A percentile compares a stretch with the other conserved stretches of the same genome.
Conservation (phyloP, 2,888 invertebrate genomes). For the Pasiphila rectangulata region DNA sequence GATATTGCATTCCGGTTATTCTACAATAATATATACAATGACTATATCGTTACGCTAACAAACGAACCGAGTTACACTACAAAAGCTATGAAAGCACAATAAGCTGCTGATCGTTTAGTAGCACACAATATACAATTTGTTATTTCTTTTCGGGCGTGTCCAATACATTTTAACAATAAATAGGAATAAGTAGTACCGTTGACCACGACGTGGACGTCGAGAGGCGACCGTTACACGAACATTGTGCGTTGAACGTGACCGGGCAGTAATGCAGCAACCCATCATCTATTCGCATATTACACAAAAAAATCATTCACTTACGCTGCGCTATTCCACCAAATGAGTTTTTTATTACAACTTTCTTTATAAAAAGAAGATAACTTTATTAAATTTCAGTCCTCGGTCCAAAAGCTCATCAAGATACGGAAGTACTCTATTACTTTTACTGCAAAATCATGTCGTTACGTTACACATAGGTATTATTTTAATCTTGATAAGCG, state of each 20-base stretch:
- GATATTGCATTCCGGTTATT: constrained; percentile 30
- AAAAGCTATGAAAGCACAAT: constrained; percentile 44
- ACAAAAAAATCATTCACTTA: constrained; percentile 27
- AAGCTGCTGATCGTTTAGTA: constrained; percentile 42
- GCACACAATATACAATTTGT: constrained; percentile 58
- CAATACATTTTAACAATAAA: constrained; percentile 58
- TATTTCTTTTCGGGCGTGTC: constrained; percentile 49
- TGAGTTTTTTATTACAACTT: constrained; percentile 22
- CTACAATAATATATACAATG: constrained; percentile 38
- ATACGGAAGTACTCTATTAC: no score
- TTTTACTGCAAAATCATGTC: no score
- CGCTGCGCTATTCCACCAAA: constrained; percentile 28
- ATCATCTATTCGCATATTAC: constrained; percentile 49
- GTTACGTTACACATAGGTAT: no score
- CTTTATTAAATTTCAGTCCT: no score
- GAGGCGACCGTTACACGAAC: constrained; percentile 59
- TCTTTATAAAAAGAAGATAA: no score
- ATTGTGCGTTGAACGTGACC: constrained; percentile 66
- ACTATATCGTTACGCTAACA: constrained; percentile 37
- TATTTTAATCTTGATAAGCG: no score
- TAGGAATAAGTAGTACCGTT: constrained; percentile 62
- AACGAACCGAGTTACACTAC: constrained; percentile 30
- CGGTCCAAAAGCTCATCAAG: no score
- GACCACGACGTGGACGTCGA: constrained; percentile 53
- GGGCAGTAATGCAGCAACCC: constrained; percentile 45